These are phyloP conservation scores for Xylocampa areola DNA, from an alignment of 2,888 invertebrate species.

Conservation along the genomic window DNA sequence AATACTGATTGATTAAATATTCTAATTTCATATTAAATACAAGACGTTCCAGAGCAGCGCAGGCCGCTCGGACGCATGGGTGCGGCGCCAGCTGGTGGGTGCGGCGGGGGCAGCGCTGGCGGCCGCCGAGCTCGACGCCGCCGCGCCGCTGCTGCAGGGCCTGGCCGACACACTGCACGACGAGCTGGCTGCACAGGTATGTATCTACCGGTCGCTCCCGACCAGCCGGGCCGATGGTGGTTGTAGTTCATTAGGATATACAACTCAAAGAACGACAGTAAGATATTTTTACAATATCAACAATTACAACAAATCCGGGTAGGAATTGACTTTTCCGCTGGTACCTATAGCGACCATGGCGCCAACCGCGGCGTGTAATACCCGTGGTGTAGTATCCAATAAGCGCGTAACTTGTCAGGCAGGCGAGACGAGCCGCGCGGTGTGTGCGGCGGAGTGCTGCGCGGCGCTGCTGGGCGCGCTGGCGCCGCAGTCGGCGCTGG, in stretches of 20 bases:
- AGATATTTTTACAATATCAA: no score
- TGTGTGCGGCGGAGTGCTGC: slow-evolving; percentile 70
- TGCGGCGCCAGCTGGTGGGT: slow-evolving; percentile 86
- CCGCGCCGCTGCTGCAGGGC: slow-evolving; percentile 70
- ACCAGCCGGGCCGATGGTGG: no score
- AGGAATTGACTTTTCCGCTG: no score
- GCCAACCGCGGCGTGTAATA: no score
- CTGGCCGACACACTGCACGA: slow-evolving; percentile 71
- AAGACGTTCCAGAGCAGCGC: slow-evolving; percentile 62
- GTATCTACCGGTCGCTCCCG: no score
- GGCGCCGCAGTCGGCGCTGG: slow-evolving; percentile 66
- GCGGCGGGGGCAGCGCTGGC: slow-evolving; percentile 86
- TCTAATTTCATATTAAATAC: background rate
- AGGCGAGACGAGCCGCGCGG: slow-evolving; percentile 25
- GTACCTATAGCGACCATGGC: no score
- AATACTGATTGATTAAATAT: no score
- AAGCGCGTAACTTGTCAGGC: slow-evolving; percentile 42
- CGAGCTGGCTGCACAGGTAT: slow-evolving; percentile 69
- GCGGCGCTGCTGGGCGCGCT: slow-evolving; percentile 73
- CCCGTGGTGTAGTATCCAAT: no score
- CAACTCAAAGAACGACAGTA: no score
- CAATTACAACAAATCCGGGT: no score
- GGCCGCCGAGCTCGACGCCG: slow-evolving; percentile 77
- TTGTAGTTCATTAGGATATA: no score
- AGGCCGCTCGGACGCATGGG: slow-evolving; percentile 78